Percentiles rank a stretch among this genome's conserved stretches.
Conservation (phyloP, 23 tunicate genomes). For the Pegea sp. region DNA sequence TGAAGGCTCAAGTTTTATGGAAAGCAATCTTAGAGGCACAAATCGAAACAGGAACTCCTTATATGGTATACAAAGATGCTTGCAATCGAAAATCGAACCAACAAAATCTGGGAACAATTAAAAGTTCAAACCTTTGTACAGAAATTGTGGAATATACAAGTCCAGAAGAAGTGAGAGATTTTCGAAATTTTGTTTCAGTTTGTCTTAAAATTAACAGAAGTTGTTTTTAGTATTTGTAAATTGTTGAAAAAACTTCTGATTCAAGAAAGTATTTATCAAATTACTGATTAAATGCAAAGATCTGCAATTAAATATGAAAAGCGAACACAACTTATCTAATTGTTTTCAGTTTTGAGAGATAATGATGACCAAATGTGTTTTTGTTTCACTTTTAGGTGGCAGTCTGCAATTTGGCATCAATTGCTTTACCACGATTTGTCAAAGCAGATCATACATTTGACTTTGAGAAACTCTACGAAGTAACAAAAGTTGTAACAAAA, state of each 20-base stretch:
- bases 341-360: too few species aligned
- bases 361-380: too few species aligned
- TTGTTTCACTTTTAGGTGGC: constrained; percentile 53
- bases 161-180: constrained; percentile 67
- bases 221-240: too few species aligned
- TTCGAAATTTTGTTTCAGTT: too few species aligned
- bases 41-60: constrained; percentile 96
- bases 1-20: constrained; percentile 91
- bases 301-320: too few species aligned
- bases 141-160: constrained; percentile 92
- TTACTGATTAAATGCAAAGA: too few species aligned
- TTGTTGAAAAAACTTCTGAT: too few species aligned
- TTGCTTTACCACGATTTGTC: constrained; percentile 85
- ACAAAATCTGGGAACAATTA: constrained; percentile 96
- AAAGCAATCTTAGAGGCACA: constrained; percentile 92
- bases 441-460: constrained; percentile 30
- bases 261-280: too few species aligned
- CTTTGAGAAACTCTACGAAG: constrained; percentile 51
- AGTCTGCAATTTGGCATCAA: constrained; percentile 91
- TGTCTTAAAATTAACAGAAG: constrained; percentile 1
- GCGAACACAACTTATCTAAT: too few species aligned
- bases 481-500: constrained; percentile 56
- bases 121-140: constrained; percentile 87
- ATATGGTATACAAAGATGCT: constrained; percentile 97
- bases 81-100: constrained; percentile 98